Evolutionary conservation across 2,797 vertebrate genomes (phyloP).

Genomic region (Rhincodon typus): DNA sequence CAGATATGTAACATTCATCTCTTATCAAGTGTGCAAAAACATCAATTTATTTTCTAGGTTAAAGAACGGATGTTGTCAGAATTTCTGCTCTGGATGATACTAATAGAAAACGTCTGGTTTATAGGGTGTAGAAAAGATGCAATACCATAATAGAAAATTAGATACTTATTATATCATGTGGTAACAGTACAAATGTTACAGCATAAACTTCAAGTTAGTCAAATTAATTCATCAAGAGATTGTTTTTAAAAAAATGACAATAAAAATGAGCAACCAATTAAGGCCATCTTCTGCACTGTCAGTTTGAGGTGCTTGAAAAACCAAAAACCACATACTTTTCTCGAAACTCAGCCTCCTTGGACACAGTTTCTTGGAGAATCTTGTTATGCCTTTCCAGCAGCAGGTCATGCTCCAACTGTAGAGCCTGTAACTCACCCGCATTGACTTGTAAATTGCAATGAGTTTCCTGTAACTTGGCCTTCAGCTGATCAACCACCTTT

Average conservation of each 20-base stretch:
- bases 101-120: neutral
- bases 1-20: neutral
- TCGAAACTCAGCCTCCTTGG: constrained; percentile 86
- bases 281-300: neutral
- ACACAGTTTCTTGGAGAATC: constrained; percentile 85
- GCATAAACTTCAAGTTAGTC: neutral
- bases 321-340: constrained; percentile 67
- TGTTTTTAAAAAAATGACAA: neutral
- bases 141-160: neutral
- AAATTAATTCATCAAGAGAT: neutral
- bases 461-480: constrained; percentile 72
- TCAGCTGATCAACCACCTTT: constrained; percentile 73
- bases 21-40: neutral
- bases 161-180: neutral
- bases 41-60: neutral
- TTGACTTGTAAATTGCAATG: constrained; percentile 75
- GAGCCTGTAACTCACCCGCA: constrained; percentile 68
- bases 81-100: neutral
- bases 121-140: neutral
- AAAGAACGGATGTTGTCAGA: neutral
- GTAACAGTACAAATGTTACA: neutral
- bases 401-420: constrained; percentile 81
- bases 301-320: constrained; percentile 66
- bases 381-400: constrained; percentile 91
- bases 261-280: too few species aligned